Evolutionary conservation across 2,797 vertebrate species (phyloP), one percentile per base, ranked within the genome.

Genomic region (Kryptopterus vitreolus): DNA sequence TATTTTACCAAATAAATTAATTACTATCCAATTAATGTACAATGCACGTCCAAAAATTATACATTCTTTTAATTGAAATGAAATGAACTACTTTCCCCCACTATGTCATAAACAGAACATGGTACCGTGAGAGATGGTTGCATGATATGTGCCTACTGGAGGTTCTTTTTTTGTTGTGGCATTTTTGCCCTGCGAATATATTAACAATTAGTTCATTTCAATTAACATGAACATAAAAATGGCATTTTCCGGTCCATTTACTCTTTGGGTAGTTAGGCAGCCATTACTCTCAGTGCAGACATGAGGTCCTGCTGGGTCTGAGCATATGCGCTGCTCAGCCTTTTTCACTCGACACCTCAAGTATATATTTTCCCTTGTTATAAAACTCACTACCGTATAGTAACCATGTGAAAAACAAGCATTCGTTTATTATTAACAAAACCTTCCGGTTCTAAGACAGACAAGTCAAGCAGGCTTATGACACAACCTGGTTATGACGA

Each of bases 201-300:
- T 96, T 94, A 97, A 96, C 95, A 97, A 96, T 97, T 97, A 96
- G 94, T 94, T 94, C 95, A 94, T 95, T 96, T 96, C 94, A 95
- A 96, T 95, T 97, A 95, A 96, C 96, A 97, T 96, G 94, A 96
- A 95, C 95, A 96, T 96, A 95, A 97, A 96, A 96, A 96, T 93
- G 93, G 92, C 94, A 96, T 98, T 97, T 98, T 98, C 96, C 96
- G 95, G 94, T 94, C 96, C 97, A 98, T 98, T 98, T 96, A 96
- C 96, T 94, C 92, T 93, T 91, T 93, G 94, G 92, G 84, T 92
- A 90, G 91, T 89, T 92, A 92, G 92, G 89, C 94, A 95, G 95
- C 95, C 92, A 95, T 95, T 96, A 96, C 92, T 86, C 55, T 80
- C 77, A 74, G 79, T 35, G 55, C 82, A 83, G 84, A 68, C 84